A percentile compares a stretch with the other conserved stretches of the same genome.
Conservation (phyloP, 2,797 vertebrate species). For the Cossypha niveicapilla region DNA sequence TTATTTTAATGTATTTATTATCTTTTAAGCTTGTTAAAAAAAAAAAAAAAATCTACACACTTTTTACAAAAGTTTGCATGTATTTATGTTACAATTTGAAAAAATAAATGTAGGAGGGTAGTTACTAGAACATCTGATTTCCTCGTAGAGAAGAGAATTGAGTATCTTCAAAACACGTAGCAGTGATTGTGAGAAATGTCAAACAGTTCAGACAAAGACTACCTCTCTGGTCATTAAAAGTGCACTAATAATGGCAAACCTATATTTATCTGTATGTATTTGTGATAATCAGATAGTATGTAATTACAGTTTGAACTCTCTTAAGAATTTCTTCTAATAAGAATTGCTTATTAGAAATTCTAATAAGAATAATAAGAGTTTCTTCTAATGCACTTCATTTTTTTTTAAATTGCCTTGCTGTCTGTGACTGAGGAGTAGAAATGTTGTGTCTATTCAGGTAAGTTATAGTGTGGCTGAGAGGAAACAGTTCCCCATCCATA, state of each 20-base stretch:
- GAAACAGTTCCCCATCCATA: fast-evolving
- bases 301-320: not conserved
- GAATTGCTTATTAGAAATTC: too few species aligned
- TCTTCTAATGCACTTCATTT: not conserved
- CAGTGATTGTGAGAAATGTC: not conserved
- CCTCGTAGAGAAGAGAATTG: not conserved
- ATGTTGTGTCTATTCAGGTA: not conserved
- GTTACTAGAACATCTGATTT: not conserved
- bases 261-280: not conserved
- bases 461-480: not conserved
- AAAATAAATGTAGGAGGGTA: not conserved
- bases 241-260: not conserved
- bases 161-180: not conserved
- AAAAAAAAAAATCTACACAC: fast-evolving
- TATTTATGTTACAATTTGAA: not conserved
- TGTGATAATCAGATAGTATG: not conserved
- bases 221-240: not conserved
- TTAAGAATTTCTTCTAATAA: not conserved
- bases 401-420: not conserved
- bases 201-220: not conserved
- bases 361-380: not conserved
- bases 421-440: not conserved
- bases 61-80: not conserved
- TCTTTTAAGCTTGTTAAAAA: not conserved
- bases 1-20: not conserved